Conservation (phyloP, 1,140 invertebrate species). For the Camponotus pennsylvanicus region DNA sequence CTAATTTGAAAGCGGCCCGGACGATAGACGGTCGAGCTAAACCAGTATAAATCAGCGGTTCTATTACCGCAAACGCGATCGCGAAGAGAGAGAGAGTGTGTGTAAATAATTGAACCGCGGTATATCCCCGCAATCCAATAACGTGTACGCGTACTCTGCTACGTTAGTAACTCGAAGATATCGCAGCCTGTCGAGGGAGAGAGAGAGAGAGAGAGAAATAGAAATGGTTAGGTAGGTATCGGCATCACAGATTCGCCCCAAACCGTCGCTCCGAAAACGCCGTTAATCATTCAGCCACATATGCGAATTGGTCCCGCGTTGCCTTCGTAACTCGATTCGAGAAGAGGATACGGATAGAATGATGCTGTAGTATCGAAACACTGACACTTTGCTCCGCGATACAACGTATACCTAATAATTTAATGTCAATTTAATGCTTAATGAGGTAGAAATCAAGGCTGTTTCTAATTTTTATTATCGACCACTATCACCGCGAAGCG, state of each 20-base stretch:
- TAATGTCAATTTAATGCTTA: not conserved
- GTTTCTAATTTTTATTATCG: conserved; percentile 4
- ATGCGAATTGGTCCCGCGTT: conserved; percentile 3
- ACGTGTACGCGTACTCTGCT: conserved; percentile 38
- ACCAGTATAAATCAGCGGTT: conserved; percentile 73
- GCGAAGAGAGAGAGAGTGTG: conserved; percentile 27
- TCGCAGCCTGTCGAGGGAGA: conserved; percentile 13
- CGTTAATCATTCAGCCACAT: conserved; percentile 37
- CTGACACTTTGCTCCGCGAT: not conserved
- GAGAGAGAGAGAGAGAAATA: conserved; percentile 23
- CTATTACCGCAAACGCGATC: conserved; percentile 68
- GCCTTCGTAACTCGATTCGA: not conserved
- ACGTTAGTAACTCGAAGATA: conserved; percentile 38
- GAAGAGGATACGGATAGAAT: not conserved
- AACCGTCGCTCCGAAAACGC: conserved; percentile 40
- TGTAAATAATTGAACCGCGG: conserved; percentile 71
- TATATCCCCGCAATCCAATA: conserved; percentile 69
- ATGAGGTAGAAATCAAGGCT: conserved; percentile 1
- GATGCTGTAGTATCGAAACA: not conserved
- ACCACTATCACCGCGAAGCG: not conserved
- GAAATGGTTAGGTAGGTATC: conserved; percentile 22
- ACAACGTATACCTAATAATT: not conserved
- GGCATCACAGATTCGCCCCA: conserved; percentile 38
- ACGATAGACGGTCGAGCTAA: conserved; percentile 65
- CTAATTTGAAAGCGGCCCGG: conserved; percentile 63